Evolutionary conservation across 92 coral and sea anemone species (phyloP).

Genomic region (Ricordea florida): DNA sequence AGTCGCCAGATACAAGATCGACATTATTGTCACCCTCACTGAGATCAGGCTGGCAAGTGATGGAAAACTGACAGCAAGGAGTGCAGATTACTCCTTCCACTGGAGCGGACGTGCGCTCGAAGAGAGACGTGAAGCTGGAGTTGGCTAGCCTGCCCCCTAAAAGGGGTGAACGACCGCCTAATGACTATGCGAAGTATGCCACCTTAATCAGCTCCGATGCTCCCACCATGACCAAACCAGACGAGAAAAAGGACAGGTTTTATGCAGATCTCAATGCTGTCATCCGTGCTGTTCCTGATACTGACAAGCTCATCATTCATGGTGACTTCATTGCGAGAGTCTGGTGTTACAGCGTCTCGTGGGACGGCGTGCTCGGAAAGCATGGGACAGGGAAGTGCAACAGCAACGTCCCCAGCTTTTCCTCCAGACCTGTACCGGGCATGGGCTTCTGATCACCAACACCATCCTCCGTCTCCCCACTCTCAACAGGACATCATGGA

Average conservation of each 20-base stretch:
- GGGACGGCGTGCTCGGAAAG: background rate
- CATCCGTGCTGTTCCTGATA: no score
- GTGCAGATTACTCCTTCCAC: constrained; percentile 44
- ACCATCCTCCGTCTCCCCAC: constrained; percentile 17
- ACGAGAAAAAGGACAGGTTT: constrained; percentile 42
- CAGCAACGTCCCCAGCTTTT: no score
- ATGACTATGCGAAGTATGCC: constrained; percentile 26
- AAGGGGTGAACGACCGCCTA: constrained; percentile 38
- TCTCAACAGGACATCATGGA: constrained; percentile 30
- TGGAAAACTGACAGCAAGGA: constrained; percentile 33
- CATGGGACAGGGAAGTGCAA: background rate
- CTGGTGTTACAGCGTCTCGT: background rate
- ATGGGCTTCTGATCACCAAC: constrained; percentile 30
- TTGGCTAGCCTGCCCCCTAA: constrained; percentile 26
- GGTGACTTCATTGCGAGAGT: background rate
- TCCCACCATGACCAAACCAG: constrained; percentile 71
- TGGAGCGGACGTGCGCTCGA: constrained; percentile 26
- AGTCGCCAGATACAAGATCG: constrained; percentile 31
- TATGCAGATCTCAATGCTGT: constrained; percentile 40
- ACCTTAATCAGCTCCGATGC: constrained; percentile 60
- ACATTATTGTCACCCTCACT: constrained; percentile 42
- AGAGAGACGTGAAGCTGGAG: constrained; percentile 52
- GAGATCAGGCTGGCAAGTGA: constrained; percentile 43
- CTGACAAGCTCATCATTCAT: no score
- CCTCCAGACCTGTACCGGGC: no score